Conservation (phyloP, 2,888 invertebrate genomes). For the Leptopilina syphax region DNA sequence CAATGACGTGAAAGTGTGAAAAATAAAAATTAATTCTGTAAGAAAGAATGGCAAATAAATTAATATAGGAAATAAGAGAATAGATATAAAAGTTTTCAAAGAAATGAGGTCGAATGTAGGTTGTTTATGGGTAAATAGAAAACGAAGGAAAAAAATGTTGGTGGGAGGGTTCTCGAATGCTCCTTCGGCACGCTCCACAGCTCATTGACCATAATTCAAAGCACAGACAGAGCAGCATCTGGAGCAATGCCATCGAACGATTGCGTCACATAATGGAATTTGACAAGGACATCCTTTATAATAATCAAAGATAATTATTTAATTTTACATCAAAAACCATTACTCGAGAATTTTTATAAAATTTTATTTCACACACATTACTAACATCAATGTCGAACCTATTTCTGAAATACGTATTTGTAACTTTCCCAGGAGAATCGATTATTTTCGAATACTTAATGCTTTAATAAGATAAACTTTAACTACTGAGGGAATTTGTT, state of each 20-base stretch:
- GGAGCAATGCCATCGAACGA: constrained; percentile 18
- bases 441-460: no score
- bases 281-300: constrained; percentile 24
- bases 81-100: not conserved
- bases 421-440: no score
- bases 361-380: no score
- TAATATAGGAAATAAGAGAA: not conserved
- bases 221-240: not conserved
- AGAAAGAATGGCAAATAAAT: not conserved
- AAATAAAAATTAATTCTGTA: not conserved
- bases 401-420: no score
- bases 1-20: not conserved
- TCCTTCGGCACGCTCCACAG: constrained; percentile 27
- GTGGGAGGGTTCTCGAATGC: constrained; percentile 4
- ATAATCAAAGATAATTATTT: not conserved
- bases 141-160: not conserved
- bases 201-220: constrained; percentile 32
- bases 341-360: no score
- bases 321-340: no score
- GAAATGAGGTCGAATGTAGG: constrained; percentile 5
- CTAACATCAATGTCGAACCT: no score
- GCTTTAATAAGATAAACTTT: no score
- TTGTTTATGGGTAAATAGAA: not conserved
- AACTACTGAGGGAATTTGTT: no score
- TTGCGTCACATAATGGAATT: constrained; percentile 28